phyloP scores from a whole-genome alignment of 2,888 invertebrate genomes.

The Clivina fossor region DNA sequence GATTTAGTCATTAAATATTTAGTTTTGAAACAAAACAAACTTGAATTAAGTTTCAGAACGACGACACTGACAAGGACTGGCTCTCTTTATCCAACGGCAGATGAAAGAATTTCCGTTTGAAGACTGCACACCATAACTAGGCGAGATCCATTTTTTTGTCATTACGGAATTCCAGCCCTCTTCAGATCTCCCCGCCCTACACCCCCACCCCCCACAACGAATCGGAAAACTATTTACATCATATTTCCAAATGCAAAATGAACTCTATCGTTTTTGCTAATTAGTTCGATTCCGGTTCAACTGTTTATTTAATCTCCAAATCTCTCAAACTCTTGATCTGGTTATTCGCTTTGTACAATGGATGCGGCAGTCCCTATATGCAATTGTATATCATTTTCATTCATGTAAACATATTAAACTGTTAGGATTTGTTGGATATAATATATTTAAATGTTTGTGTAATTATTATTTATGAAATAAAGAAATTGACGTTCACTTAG shows the following conservation, averaged over 20 bases:
- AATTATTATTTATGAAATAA: constrained; percentile 23
- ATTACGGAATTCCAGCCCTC: too few relatives aligned
- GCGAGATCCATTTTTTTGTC: too few relatives aligned
- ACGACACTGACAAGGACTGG: constrained; percentile 29
- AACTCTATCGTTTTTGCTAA: too few relatives aligned
- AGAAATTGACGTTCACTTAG: constrained; percentile 29
- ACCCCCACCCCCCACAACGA: too few relatives aligned
- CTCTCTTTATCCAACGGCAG: constrained; percentile 28
- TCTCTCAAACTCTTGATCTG: background rate
- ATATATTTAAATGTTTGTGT: constrained; percentile 19
- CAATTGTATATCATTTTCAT: constrained; percentile 14
- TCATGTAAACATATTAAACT: constrained; percentile 16
- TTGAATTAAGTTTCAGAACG: constrained; percentile 25
- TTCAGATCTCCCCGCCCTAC: too few relatives aligned
- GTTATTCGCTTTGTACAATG: background rate
- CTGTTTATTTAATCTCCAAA: background rate
- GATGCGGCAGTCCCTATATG: background rate
- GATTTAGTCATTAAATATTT: too few relatives aligned
- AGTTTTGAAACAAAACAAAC: too few relatives aligned
- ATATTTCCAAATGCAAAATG: too few relatives aligned
- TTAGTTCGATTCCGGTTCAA: too few relatives aligned
- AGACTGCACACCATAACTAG: constrained; percentile 22
- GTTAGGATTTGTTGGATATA: constrained; percentile 17
- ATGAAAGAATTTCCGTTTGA: constrained; percentile 29
- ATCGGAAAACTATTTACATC: too few relatives aligned